A percentile compares a stretch with the other conserved stretches of the same genome.
These are phyloP conservation scores for Percopsis transmontana DNA, from an alignment of 2,113 vertebrate genomes.

Conservation along the genomic window DNA sequence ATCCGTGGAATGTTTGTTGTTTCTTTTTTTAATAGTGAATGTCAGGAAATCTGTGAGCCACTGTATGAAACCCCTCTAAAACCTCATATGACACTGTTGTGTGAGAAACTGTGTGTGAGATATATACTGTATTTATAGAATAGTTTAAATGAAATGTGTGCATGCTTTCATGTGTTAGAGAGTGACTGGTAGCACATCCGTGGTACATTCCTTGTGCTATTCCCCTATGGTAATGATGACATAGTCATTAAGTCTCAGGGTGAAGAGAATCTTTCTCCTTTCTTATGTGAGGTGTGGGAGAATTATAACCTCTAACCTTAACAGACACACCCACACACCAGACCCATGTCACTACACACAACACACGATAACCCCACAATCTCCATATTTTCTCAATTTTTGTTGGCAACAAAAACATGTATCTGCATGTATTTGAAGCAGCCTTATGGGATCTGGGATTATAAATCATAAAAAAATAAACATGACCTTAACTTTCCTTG, in stretches of 20 bases:
- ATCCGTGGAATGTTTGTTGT: conserved; percentile 75
- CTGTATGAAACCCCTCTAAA: conserved; percentile 14
- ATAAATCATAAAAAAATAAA: background rate
- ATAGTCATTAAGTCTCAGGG: conserved; percentile 15
- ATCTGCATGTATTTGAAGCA: background rate
- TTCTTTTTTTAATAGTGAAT: conserved; percentile 39
- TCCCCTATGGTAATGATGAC: conserved; percentile 32
- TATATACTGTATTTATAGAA: background rate
- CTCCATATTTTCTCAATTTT: too few species aligned
- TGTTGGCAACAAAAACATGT: conserved; percentile 2
- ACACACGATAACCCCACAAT: background rate
- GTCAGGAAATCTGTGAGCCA: conserved; percentile 40
- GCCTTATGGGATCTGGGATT: background rate
- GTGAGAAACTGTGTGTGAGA: background rate
- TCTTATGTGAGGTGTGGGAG: conserved; percentile 32
- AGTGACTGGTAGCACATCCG: background rate
- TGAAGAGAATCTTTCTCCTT: conserved; percentile 4
- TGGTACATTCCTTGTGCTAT: conserved; percentile 18
- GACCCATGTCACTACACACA: background rate
- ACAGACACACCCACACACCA: conserved; percentile 4
- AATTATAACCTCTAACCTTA: conserved; percentile 36
- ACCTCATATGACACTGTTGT: conserved; percentile 2
- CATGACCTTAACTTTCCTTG: background rate
- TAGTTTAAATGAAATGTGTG: background rate
- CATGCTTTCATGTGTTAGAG: background rate